Evolutionary conservation across 1,140 invertebrate species (phyloP).

Genomic region (Philaenus spumarius): DNA sequence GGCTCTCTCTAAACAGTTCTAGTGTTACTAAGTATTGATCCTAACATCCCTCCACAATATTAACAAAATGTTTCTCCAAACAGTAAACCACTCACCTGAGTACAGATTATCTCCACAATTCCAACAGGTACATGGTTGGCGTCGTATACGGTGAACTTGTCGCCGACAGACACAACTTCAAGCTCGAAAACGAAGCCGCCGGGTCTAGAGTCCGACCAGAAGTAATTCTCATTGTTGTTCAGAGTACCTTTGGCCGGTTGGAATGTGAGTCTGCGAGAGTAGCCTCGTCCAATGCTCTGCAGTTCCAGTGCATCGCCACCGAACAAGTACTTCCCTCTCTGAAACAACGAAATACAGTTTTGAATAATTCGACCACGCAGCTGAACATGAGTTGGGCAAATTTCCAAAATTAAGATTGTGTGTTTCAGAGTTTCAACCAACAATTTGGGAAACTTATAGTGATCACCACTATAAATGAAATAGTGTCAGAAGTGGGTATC

Average conservation of each 20-base stretch:
- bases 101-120: slow-evolving; percentile 51
- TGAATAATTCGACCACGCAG: no score
- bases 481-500: no score
- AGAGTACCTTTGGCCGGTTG: slow-evolving; percentile 50
- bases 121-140: slow-evolving; percentile 53
- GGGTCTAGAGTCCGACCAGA: slow-evolving; percentile 67
- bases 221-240: slow-evolving; percentile 63
- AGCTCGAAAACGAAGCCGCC: slow-evolving; percentile 67
- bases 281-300: slow-evolving; percentile 62
- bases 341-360: no score
- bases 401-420: not conserved
- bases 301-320: slow-evolving; percentile 55
- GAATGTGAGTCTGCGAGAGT: slow-evolving; percentile 66
- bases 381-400: not conserved
- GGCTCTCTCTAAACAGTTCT: no score
- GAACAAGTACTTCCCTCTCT: slow-evolving; percentile 45
- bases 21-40: no score
- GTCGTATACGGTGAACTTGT: slow-evolving; percentile 63
- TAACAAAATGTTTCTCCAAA: no score
- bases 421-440: not conserved
- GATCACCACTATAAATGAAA: no score
- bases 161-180: slow-evolving; percentile 56
- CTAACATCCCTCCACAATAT: no score
- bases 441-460: no score
- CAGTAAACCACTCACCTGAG: slow-evolving; percentile 48